Evolutionary conservation across 2,797 vertebrate genomes (phyloP).

Genomic region (Distichodus sexfasciatus): DNA sequence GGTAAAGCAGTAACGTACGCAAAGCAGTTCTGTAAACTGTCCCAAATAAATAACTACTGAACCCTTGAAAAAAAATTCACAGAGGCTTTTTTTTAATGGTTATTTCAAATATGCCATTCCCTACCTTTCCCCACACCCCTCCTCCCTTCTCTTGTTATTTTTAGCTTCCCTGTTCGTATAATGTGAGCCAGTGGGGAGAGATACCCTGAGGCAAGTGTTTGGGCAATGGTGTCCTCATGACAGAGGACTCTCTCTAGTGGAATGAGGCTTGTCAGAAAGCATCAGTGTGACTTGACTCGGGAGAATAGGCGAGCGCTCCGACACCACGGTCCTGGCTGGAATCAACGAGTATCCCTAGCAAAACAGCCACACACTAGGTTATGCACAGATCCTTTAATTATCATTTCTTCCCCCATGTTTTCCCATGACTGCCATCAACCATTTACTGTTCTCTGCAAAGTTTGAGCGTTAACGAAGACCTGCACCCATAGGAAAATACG

Average conservation of each 20-base stretch:
- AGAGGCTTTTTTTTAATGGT: slow-evolving; percentile 18
- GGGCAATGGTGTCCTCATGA: slow-evolving; percentile 41
- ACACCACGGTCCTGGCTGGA: slow-evolving; percentile 25
- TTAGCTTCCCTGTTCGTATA: slow-evolving; percentile 49
- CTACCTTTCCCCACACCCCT: slow-evolving; percentile 43
- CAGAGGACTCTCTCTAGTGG: slow-evolving; percentile 45
- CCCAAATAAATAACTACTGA: not conserved
- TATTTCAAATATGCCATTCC: slow-evolving; percentile 30
- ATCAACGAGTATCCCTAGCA: slow-evolving; percentile 35
- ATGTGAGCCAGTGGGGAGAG: slow-evolving; percentile 42
- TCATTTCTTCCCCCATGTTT: not conserved
- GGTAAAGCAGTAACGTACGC: no score
- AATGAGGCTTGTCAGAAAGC: slow-evolving; percentile 56
- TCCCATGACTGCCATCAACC: not conserved
- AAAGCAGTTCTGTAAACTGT: not conserved
- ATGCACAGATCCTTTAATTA: not conserved
- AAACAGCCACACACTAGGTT: not conserved
- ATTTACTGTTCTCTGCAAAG: not conserved
- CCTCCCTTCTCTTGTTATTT: slow-evolving; percentile 47
- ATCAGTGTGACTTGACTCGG: slow-evolving; percentile 55
- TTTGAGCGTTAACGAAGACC: no score
- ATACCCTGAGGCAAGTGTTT: slow-evolving; percentile 47
- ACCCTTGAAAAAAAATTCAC: not conserved
- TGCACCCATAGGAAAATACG: not conserved
- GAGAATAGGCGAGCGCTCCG: slow-evolving; percentile 41